Percentiles rank a stretch among this genome's conserved stretches.
Conservation (phyloP, 2,797 vertebrate species). For the Acanthurus leucopareius region DNA sequence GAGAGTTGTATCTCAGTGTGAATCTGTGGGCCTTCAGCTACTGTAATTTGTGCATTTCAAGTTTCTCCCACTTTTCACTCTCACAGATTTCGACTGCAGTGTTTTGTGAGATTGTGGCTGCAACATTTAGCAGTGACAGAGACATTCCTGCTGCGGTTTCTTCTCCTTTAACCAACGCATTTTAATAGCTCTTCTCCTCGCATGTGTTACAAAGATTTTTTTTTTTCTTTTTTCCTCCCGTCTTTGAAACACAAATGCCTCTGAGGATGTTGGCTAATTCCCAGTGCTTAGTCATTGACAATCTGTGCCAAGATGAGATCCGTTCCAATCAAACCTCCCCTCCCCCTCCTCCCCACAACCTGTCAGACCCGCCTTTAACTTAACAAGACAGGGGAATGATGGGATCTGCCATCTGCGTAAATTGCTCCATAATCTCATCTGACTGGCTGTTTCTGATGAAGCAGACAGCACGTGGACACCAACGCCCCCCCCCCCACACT, state of each 20-base stretch:
- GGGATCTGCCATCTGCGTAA: constrained; percentile 75
- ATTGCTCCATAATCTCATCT: constrained; percentile 74
- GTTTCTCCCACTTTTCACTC: neutral
- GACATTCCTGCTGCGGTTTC: constrained; percentile 14
- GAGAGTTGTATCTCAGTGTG: neutral
- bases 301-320: constrained; percentile 66
- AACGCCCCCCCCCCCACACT: neutral
- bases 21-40: neutral
- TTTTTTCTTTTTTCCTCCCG: neutral
- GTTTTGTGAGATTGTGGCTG: constrained; percentile 9
- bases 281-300: constrained; percentile 64
- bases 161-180: constrained; percentile 29
- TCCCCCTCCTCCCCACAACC: constrained; percentile 24
- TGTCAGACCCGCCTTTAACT: constrained; percentile 62
- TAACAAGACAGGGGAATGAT: constrained; percentile 73
- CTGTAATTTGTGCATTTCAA: constrained; percentile 15
- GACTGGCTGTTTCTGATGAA: constrained; percentile 61
- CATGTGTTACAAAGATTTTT: constrained; percentile 35
- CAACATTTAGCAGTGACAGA: constrained; percentile 23
- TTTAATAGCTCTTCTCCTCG: constrained; percentile 11
- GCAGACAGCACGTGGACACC: constrained; percentile 32
- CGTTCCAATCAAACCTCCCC: constrained; percentile 52
- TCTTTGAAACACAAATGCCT: constrained; percentile 45
- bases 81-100: constrained; percentile 29
- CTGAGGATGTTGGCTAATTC: constrained; percentile 62